Evolutionary conservation across 2,113 vertebrate genomes (phyloP).

Genomic region (Hemiprocne comata): DNA sequence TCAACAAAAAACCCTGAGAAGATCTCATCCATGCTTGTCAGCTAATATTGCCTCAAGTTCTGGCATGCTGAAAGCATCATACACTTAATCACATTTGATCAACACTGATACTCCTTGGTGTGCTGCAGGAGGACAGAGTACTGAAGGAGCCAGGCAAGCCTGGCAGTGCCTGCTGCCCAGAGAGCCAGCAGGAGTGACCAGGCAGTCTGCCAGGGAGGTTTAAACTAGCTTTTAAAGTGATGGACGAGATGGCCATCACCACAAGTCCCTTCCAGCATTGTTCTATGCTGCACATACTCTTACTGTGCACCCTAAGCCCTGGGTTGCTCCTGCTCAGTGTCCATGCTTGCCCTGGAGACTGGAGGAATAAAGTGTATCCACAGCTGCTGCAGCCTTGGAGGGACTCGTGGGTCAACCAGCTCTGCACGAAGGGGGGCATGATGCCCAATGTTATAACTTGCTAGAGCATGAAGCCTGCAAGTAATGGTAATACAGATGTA

Average conservation of each 20-base stretch:
- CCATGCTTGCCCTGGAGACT: fast-evolving
- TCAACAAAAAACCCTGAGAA: background rate
- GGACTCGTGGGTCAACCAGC: background rate
- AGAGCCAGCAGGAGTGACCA: background rate
- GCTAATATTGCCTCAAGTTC: background rate
- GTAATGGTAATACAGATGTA: background rate
- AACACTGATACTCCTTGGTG: background rate
- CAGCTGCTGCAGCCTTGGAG: background rate
- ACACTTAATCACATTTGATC: background rate
- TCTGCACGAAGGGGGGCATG: background rate
- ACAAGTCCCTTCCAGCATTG: background rate
- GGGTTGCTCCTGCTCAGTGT: background rate
- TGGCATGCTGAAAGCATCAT: background rate
- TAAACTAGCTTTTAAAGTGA: background rate
- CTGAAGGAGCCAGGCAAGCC: background rate
- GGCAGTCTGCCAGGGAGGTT: background rate
- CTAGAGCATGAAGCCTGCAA: background rate
- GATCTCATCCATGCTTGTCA: background rate
- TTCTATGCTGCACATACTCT: background rate
- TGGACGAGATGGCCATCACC: background rate
- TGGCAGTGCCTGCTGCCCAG: background rate
- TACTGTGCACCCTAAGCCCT: background rate
- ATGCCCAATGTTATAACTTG: background rate
- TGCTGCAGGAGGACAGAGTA: background rate
- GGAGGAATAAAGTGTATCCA: fast-evolving